Percentiles rank a stretch among this genome's conserved stretches.
Conservation (phyloP, 2,113 vertebrate genomes). For the Taurulus bubalis region DNA sequence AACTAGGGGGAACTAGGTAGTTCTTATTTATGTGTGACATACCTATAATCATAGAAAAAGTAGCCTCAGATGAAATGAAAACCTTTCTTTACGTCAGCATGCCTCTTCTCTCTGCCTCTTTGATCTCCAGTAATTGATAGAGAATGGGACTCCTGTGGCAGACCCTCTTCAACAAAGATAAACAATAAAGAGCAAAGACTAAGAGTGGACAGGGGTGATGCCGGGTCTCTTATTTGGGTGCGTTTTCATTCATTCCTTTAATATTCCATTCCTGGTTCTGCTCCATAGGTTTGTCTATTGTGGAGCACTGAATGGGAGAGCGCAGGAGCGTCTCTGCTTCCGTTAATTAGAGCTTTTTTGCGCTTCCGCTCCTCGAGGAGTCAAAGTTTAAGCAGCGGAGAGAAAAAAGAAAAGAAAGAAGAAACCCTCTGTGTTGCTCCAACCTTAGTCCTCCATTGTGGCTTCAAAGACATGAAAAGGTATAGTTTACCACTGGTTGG, state of each 20-base stretch:
- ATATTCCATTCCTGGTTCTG: conserved; percentile 86
- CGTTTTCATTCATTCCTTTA: conserved; percentile 80
- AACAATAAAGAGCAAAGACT: conserved; percentile 61
- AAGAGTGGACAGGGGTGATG: conserved; percentile 68
- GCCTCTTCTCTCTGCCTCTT: conserved; percentile 53
- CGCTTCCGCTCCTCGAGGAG: conserved; percentile 83
- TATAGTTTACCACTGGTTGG: conserved; percentile 55
- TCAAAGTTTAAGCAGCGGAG: conserved; percentile 72
- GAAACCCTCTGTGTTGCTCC: conserved; percentile 63
- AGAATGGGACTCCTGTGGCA: conserved; percentile 67
- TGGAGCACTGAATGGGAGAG: conserved; percentile 84
- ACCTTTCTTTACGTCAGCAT: conserved; percentile 50
- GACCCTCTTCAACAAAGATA: conserved; percentile 60
- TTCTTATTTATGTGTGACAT: conserved; percentile 70
- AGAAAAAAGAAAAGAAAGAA: conserved; percentile 47
- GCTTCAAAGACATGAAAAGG: conserved; percentile 72
- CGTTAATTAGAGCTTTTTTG: conserved; percentile 87
- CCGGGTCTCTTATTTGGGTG: conserved; percentile 77
- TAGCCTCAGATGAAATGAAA: conserved; percentile 60
- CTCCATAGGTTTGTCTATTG: conserved; percentile 86
- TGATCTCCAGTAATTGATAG: conserved; percentile 71
- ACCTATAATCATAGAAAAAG: conserved; percentile 63
- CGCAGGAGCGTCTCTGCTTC: conserved; percentile 80
- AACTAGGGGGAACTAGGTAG: background rate
- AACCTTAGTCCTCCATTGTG: conserved; percentile 53